Conservation (phyloP, 2,113 vertebrate species). For the Gallinago undulata region DNA sequence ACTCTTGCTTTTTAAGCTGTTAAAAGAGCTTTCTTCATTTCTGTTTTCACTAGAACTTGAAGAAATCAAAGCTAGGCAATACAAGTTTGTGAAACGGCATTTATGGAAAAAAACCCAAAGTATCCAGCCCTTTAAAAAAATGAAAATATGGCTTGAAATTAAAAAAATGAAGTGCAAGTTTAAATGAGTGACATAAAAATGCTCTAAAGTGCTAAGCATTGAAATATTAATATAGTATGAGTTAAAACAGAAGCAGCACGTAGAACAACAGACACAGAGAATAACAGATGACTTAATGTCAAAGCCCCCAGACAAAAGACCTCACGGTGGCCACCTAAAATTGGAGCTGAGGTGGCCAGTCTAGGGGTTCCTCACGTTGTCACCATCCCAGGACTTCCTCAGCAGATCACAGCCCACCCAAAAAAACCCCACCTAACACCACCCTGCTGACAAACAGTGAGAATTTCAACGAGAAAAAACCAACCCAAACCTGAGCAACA, state of each 20-base stretch:
- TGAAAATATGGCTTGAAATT: not conserved
- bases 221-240: accelerated
- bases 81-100: not conserved
- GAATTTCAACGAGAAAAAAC: not conserved
- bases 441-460: not conserved
- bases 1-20: not conserved
- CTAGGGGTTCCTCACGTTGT: not conserved
- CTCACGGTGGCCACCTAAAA: accelerated
- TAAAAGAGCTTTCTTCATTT: not conserved
- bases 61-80: not conserved
- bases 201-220: not conserved
- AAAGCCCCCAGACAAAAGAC: not conserved
- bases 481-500: not conserved
- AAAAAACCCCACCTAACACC: not conserved
- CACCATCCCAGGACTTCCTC: not conserved
- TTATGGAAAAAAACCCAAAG: not conserved
- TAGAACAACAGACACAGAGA: accelerated
- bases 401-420: not conserved
- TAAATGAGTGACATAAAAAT: not conserved
- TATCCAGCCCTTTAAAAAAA: not conserved
- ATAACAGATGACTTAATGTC: no score
- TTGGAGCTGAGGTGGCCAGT: accelerated
- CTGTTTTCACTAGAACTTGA: not conserved
- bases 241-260: not conserved
- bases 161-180: not conserved